phyloP scores from a whole-genome alignment of 1,140 invertebrate genomes.

The Ephestia elutella region DNA sequence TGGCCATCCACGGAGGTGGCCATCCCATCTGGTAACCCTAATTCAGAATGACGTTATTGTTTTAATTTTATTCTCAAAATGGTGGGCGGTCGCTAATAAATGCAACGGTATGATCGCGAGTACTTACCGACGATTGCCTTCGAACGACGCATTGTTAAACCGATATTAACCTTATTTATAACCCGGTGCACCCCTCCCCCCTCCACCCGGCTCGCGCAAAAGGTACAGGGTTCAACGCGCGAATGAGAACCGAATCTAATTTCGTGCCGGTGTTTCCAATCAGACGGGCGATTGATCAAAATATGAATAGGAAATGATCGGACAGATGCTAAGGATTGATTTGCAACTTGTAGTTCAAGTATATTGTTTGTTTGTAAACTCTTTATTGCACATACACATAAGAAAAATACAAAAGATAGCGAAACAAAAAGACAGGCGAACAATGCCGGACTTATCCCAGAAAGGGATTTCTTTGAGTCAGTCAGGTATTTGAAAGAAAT shows the following conservation, averaged over 20 bases:
- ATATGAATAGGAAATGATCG: slow-evolving; percentile 8
- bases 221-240: slow-evolving; percentile 7
- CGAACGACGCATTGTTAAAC: slow-evolving; percentile 7
- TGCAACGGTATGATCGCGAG: slow-evolving; percentile 7
- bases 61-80: slow-evolving; percentile 4
- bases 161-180: slow-evolving; percentile 11
- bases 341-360: not conserved
- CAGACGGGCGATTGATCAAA: slow-evolving; percentile 3
- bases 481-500: too few relatives aligned
- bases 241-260: slow-evolving; percentile 9
- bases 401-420: too few relatives aligned
- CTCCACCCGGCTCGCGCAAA: not conserved
- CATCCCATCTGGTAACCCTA: too few relatives aligned
- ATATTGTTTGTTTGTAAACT: too few relatives aligned
- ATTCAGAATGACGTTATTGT: slow-evolving; percentile 1
- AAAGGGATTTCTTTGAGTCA: too few relatives aligned
- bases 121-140: slow-evolving; percentile 4
- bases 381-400: too few relatives aligned
- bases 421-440: too few relatives aligned
- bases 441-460: too few relatives aligned
- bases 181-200: slow-evolving; percentile 3
- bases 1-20: too few relatives aligned
- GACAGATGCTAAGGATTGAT: not conserved
- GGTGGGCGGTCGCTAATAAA: slow-evolving; percentile 3
- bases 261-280: slow-evolving; percentile 8